Evolutionary conservation across 2,888 invertebrate genomes (phyloP), one percentile per base, ranked within the genome.

Genomic region (Limnephilus lunatus): DNA sequence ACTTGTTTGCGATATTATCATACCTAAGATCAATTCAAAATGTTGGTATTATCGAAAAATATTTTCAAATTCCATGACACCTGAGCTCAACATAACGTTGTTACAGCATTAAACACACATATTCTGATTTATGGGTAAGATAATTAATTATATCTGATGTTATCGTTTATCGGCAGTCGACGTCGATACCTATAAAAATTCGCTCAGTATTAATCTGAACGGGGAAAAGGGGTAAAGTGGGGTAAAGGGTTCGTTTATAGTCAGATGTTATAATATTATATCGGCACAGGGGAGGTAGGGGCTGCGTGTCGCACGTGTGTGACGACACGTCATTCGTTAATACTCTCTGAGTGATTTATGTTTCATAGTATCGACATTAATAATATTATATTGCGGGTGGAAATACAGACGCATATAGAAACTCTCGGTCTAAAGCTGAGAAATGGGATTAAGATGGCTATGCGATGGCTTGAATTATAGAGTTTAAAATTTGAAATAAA

Each of bases 271-370:
- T 68, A 68, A 68, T 68, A 68, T 82, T 82, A 32, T 82, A 31
- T 39, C n/a, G 39, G 12, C 39, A 44, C 12, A 44, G 25, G 48
- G n/a, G 44, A 68, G 87, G 68, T 48, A 19, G 25, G 44, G 83
- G 7, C 44, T 31, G 90, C 90, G 83, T 90, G 90, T 53, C 82
- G 81, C 83, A 48, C 83, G 81, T 89, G 81, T 89, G 90, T 90
- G 90, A 90, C 90, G 90, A 83, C 90, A 90, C 90, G n/a, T n/a
- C 81, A 90, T 83, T 90, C 81, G 53, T 90, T 82, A 90, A 90
- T 53, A 83, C 48, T 32, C 30, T 83, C 48, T 83, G 90, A 90
- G 90, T 90, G 90, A 90, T 90, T 90, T 90, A 90, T 90, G 90
- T 44, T 48, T 14, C 82, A 39, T 83, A 83, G 82, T 83, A 83